Conservation (phyloP, 2,888 invertebrate species). For the Caenorhabditis zanzibari region DNA sequence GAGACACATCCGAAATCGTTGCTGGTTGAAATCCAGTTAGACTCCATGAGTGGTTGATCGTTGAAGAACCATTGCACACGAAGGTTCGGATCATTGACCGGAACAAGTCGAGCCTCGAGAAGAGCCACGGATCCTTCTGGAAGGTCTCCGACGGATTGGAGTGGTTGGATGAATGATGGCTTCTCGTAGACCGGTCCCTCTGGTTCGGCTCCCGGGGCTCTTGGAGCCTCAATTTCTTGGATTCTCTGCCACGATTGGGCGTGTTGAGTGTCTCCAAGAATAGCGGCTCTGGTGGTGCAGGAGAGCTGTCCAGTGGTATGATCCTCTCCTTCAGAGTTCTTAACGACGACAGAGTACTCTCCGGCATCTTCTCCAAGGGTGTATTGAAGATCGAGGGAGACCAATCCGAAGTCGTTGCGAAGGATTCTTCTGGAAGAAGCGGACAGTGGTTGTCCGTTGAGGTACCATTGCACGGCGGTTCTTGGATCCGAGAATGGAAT, state of each 20-base stretch:
- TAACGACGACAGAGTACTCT: conserved; percentile 87
- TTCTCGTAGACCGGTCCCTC: conserved; percentile 92
- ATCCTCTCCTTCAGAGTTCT: conserved; percentile 94
- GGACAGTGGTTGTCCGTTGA: conserved; percentile 92
- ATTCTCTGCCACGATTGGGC: conserved; percentile 94
- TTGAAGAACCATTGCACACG: conserved; percentile 84
- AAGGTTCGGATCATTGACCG: conserved; percentile 94
- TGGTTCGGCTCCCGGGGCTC: conserved; percentile 86
- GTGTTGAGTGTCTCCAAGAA: conserved; percentile 92
- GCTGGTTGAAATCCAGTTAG: conserved; percentile 86
- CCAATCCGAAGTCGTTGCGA: conserved; percentile 94
- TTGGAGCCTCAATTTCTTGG: conserved; percentile 89
- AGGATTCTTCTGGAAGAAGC: conserved; percentile 83
- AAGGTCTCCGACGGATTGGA: conserved; percentile 93
- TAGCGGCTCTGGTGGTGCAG: conserved; percentile 78
- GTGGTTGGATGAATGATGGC: conserved; percentile 95
- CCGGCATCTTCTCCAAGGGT: conserved; percentile 88
- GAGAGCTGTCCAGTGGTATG: conserved; percentile 85
- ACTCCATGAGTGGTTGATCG: conserved; percentile 81
- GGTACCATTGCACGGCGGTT: conserved; percentile 84
- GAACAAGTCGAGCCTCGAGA: conserved; percentile 94
- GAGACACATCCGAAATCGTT: conserved; percentile 96
- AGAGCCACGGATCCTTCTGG: conserved; percentile 91
- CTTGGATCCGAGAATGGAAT: conserved; percentile 85
- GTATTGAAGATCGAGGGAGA: conserved; percentile 92